Base-by-base conservation (phyloP, 2,888 invertebrate species). In the Agonopterix heracliana region DNA sequence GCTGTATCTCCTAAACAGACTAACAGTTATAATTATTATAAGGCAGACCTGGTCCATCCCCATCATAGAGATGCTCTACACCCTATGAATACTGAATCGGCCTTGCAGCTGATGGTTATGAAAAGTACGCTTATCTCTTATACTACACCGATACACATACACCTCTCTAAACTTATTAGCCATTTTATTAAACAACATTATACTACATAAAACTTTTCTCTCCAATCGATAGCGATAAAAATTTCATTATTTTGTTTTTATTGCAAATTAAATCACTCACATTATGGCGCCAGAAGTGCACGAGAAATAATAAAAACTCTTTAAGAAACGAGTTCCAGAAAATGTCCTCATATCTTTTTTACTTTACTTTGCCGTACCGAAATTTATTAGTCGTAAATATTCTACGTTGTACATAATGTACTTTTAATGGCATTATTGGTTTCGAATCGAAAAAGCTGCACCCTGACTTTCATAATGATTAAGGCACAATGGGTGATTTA, bases 381-480 rank as follows among this genome's bases (percentile, higher is more conserved):
- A 78, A 75, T 82, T 83, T 82, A 82, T 81, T 76, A 75, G 65
- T 73, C 79, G 64, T 84, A 81, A 82, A 82, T 74, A 71, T 66
- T 26, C 59, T 60, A 54, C 60, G 66, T 62, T 70, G 61, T 78
- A 74, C 7, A 26, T 26, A 26, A 26, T 73, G 70, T 69, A 64
- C 70, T 72, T 81, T 81, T 81, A 80, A 81, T 69, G 65, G 61
- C 57, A 56, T 66, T 68, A 75, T 71, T 74, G 75, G 69, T 69
- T 70, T 74, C 74, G 71, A 75, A 78, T 75, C 61, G 56, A 67
- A 66, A 69, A 64, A 61, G 61, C 50, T 61, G 64, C 64, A 72
- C 63, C 70, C 56, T 55, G 51, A 57, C 57, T 65, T 68, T 62
- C 64, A 61, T 61, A 63, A 51, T 48, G 47, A 51, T 53, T 51